phyloP scores from a whole-genome alignment of 2,888 invertebrate species.

The Penaeus monodon region DNA sequence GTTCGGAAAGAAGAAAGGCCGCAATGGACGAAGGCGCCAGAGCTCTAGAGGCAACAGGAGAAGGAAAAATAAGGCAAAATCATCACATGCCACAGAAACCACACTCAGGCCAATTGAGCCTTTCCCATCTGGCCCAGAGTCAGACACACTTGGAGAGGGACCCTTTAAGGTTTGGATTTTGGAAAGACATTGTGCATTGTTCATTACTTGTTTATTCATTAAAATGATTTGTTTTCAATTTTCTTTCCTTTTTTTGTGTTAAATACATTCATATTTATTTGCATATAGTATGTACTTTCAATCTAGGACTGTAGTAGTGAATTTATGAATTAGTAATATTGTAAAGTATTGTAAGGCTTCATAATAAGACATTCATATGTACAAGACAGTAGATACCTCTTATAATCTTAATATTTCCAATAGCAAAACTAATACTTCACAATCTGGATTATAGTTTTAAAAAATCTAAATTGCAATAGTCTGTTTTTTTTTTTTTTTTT shows the following conservation, averaged over 20 bases:
- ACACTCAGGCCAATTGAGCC: slow-evolving; percentile 36
- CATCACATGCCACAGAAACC: slow-evolving; percentile 14
- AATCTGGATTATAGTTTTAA: too few relatives aligned
- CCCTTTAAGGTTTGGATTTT: slow-evolving; percentile 46
- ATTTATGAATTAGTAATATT: too few relatives aligned
- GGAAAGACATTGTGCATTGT: background rate
- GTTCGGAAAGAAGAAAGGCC: slow-evolving; percentile 11
- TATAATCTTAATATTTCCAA: too few relatives aligned
- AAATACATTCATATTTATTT: background rate
- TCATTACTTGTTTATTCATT: too few relatives aligned
- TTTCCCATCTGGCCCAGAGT: slow-evolving; percentile 4
- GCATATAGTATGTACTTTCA: background rate
- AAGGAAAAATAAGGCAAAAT: background rate
- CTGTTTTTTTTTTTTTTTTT: too few relatives aligned
- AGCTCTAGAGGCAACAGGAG: background rate
- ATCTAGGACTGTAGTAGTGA: too few relatives aligned
- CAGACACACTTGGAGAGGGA: slow-evolving; percentile 43
- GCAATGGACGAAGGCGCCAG: slow-evolving; percentile 9
- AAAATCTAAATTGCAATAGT: too few relatives aligned
- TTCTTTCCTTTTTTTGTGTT: background rate
- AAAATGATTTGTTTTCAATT: background rate
- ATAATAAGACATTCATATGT: too few relatives aligned
- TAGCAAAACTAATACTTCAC: too few relatives aligned
- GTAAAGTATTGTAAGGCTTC: too few relatives aligned
- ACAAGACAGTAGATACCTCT: too few relatives aligned